Base-by-base conservation (phyloP, 2,797 vertebrate genomes). In the Mus minutoides region DNA sequence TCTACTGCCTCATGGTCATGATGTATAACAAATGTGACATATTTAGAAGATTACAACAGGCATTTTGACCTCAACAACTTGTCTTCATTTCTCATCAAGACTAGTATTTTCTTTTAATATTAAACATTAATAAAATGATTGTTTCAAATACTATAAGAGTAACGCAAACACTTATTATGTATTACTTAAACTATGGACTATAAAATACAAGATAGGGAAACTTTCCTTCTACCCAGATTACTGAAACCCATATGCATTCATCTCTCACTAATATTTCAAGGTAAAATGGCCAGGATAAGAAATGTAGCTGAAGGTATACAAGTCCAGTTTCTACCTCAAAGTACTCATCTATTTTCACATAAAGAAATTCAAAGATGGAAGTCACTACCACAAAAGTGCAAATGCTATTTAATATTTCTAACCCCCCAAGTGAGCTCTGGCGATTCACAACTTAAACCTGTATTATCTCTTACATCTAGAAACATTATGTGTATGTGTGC, bases 51-150 rank as follows among this genome's bases (percentile, higher is more conserved):
- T 77, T 83, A 95, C 90, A 90, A 29, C 73, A 84, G 64, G 6
- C 1, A 49, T 93, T 96, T 96, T 95, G 16, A 91, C 94, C 26
- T 95, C 54, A 91, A 88, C 54, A 24, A 94, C 14, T 84, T 94
- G 85, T 29, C 80, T 90, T 85, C 75, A 29, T 95, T 96, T 94
- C 54, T 96, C 46, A 94, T 64, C 43, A 89, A 89, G 58, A 54
- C 29, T 78, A 84, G 16, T 79, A 62, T 73, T 92, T 91, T 79
- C 37, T 95, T 93, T 88, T 78, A 96, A 78, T 16, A 88, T 90
- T 75, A 86, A 75, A 19, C n/a, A 88, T 95, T 96, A 96, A 96
- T 78, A 2, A 58, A 94, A 94, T 16, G 6, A 76, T 75, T 92
- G 58, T 73, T 91, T 17, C 3, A 79, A 58, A 71, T 82, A 86